Percentiles rank a stretch among this genome's conserved stretches.
phyloP scores from a whole-genome alignment of 2,797 vertebrate genomes.

The Calcarius lapponicus region DNA sequence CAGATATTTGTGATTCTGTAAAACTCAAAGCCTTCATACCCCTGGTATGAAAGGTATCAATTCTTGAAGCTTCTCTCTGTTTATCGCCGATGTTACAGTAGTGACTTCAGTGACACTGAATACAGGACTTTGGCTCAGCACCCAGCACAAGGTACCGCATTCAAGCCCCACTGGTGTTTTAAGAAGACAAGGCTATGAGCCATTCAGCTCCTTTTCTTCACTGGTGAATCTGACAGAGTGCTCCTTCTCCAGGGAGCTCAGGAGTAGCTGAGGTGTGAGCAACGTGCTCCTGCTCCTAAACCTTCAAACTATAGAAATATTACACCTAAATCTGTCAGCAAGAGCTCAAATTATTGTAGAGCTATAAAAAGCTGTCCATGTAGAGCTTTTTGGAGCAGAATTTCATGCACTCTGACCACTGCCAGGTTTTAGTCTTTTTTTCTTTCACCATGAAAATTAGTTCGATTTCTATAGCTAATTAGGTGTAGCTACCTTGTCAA shows the following conservation, averaged over 20 bases:
- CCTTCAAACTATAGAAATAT: not conserved
- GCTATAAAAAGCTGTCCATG: not conserved
- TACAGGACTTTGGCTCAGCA: not conserved
- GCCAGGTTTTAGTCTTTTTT: not conserved
- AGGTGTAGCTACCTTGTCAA: not conserved
- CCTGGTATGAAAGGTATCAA: too few species aligned
- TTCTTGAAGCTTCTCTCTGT: too few species aligned
- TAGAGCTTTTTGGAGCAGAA: not conserved
- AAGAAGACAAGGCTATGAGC: not conserved
- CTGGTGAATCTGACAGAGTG: not conserved
- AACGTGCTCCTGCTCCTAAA: not conserved
- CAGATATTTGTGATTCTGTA: too few species aligned
- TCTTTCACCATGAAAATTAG: not conserved
- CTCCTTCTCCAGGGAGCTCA: not conserved
- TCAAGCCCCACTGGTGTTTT: not conserved
- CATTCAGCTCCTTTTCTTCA: not conserved
- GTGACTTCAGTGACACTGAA: too few species aligned
- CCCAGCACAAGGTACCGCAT: not conserved
- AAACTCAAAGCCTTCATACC: too few species aligned
- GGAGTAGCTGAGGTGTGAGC: not conserved
- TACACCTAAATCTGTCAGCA: not conserved
- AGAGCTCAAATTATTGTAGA: too few species aligned
- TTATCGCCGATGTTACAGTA: too few species aligned
- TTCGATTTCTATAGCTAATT: not conserved
- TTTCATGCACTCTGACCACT: not conserved